Base-by-base conservation (phyloP, 92 coral and sea anemone species). In the Parazoanthus swiftii region DNA sequence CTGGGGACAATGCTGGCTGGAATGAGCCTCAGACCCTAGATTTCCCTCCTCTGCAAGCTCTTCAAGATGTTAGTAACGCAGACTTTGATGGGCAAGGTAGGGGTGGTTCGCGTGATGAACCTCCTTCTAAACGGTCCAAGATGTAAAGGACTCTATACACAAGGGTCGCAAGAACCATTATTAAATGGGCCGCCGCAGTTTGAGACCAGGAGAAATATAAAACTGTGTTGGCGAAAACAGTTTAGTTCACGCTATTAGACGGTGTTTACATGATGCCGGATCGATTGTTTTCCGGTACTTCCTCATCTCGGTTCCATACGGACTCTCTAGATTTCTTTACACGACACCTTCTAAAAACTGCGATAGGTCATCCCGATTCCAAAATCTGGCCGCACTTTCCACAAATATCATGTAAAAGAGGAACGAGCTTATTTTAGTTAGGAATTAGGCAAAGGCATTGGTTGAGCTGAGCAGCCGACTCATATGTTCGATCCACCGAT, bases 101-200 rank as follows among this genome's bases (percentile, higher is more conserved):
- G 86, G 93, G 90, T 70, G 67, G 93, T 38, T 88, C 93, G 29
- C 89, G 93, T 43, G 93, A 91, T 42, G 93, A 91, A 36, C 93
- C 93, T 4, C 91, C 93, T n/a, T 91, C 93, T 58, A 91, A 91
- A 46, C 89, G 93, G 44, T 82, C 93, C 86, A 91, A 91, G 91
- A 91, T 91, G 91, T 91, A 75, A 21, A 42, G 77, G 77, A 36
- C 77, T 37, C 26, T 76, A 8, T 76, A 25, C 46, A 39, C 80
- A 63, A 37, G 80, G 51, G 48, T 39, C 46, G 43, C 20, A 39
- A 76, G 50, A 44, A 26, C 46, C 25, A 42, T 75, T 18, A 39
- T 44, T 36, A 37, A 16, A 75, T 25, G 46, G 54, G 80, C 25
- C 80, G 48, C 80, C 35, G 37, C 37, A 37, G 8, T 76, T n/a